phyloP scores from a whole-genome alignment of 2,113 vertebrate genomes.

The Ardeotis arabs region DNA sequence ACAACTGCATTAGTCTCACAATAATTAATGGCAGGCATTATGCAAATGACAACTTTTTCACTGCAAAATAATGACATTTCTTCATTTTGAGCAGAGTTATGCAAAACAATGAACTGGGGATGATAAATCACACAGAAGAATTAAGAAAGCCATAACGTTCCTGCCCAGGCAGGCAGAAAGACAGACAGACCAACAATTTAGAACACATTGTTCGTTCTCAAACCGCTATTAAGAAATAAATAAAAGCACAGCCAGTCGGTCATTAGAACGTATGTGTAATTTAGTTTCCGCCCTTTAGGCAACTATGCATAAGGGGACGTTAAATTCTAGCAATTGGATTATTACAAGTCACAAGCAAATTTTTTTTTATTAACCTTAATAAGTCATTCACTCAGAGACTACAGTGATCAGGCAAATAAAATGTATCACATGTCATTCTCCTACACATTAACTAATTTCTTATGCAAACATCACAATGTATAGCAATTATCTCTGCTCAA shows the following conservation, averaged over 20 bases:
- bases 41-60: slow-evolving; percentile 88
- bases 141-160: slow-evolving; percentile 81
- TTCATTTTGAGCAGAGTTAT: slow-evolving; percentile 87
- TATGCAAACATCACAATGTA: slow-evolving; percentile 84
- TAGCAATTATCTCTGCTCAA: slow-evolving; percentile 80
- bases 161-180: slow-evolving; percentile 82
- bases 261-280: slow-evolving; percentile 79
- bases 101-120: slow-evolving; percentile 86
- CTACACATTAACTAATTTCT: slow-evolving; percentile 83
- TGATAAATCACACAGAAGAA: slow-evolving; percentile 84
- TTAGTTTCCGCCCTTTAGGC: slow-evolving; percentile 76
- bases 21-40: slow-evolving; percentile 90
- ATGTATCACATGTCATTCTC: slow-evolving; percentile 78
- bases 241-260: slow-evolving; percentile 77
- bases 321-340: slow-evolving; percentile 82
- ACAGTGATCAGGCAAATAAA: slow-evolving; percentile 80
- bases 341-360: slow-evolving; percentile 80
- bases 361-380: slow-evolving; percentile 85
- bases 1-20: slow-evolving; percentile 86
- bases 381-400: slow-evolving; percentile 83
- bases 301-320: slow-evolving; percentile 76
- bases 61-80: slow-evolving; percentile 88
- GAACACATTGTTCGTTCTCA: slow-evolving; percentile 80
- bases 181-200: slow-evolving; percentile 81
- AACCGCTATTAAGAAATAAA: slow-evolving; percentile 75